Percentiles rank a stretch among this genome's conserved stretches.
Conservation (phyloP, 2,113 vertebrate species). For the Hypocryptadius cinnamomeus region DNA sequence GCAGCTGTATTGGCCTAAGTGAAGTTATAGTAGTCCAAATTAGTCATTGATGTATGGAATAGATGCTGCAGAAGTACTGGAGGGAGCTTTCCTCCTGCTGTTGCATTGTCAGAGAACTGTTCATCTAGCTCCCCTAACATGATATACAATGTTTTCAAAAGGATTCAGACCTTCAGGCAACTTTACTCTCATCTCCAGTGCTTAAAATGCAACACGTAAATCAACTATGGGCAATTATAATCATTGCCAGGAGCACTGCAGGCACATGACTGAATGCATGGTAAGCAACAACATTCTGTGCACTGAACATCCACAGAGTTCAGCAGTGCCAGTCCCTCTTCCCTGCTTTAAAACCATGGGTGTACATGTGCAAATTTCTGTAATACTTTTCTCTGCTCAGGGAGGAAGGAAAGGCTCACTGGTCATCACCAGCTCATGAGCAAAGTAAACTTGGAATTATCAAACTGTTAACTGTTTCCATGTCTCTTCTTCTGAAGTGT, state of each 20-base stretch:
- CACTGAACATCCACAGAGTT: background rate
- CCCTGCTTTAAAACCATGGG: background rate
- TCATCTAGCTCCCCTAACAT: background rate
- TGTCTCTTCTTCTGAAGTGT: background rate
- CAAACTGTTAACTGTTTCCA: background rate
- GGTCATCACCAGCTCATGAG: background rate
- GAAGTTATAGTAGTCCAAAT: background rate
- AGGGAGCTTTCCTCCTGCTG: constrained; percentile 4
- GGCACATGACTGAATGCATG: background rate
- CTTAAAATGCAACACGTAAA: background rate
- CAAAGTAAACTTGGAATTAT: background rate
- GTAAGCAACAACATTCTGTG: background rate
- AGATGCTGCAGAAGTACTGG: background rate
- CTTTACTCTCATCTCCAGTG: background rate
- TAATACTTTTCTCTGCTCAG: background rate
- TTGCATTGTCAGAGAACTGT: background rate
- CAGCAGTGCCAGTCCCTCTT: fast-evolving
- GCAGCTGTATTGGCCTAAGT: background rate
- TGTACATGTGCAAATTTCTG: background rate
- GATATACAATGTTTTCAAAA: background rate
- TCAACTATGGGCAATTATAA: background rate
- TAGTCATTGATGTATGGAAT: constrained; percentile 2
- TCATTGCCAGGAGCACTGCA: background rate
- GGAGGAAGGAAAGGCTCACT: background rate
- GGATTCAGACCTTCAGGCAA: background rate